phyloP scores from a whole-genome alignment of 2,113 vertebrate species.

The Thymallus thymallus region DNA sequence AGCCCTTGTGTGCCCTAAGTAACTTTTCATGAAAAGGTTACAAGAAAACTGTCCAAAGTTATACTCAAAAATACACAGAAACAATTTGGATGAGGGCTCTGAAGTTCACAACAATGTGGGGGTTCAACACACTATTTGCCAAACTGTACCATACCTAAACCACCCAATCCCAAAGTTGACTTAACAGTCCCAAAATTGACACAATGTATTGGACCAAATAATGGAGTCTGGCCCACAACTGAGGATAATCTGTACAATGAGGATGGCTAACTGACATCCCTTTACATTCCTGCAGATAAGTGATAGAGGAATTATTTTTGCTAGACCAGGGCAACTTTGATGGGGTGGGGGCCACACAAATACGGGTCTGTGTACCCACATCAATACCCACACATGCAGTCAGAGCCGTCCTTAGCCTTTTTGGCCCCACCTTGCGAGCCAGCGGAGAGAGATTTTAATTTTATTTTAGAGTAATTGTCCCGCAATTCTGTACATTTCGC shows the following conservation, averaged over 20 bases:
- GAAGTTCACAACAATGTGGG: background rate
- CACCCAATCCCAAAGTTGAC: too few species aligned
- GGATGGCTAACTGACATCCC: conserved; percentile 35
- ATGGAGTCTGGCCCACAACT: background rate
- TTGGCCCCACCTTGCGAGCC: too few species aligned
- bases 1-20: background rate
- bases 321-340: background rate
- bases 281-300: conserved; percentile 49
- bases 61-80: too few species aligned
- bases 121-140: background rate
- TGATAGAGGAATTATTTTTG: conserved; percentile 34
- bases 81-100: background rate
- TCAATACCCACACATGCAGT: too few species aligned
- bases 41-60: too few species aligned
- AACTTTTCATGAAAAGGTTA: background rate
- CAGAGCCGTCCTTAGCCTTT: too few species aligned
- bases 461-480: too few species aligned
- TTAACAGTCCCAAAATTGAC: too few species aligned
- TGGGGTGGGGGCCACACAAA: too few species aligned
- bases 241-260: conserved; percentile 28
- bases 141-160: background rate
- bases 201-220: background rate
- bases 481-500: too few species aligned
- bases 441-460: too few species aligned
- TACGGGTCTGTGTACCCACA: too few species aligned